Evolutionary conservation across 2,113 vertebrate genomes (phyloP).

Genomic region (Mormyrus lacerda): DNA sequence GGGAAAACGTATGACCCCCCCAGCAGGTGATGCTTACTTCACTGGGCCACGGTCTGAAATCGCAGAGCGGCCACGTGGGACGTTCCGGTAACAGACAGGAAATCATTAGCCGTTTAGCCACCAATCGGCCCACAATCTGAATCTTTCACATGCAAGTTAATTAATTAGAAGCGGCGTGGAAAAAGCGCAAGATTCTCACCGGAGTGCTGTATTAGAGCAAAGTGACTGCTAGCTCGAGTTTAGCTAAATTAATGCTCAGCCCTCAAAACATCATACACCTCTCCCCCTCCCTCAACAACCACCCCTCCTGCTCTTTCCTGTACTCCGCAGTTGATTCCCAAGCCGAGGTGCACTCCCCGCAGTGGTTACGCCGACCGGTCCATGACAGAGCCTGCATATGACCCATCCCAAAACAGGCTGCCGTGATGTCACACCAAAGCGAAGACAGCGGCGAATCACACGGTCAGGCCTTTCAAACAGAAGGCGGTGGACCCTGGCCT

Average conservation of each 20-base stretch:
- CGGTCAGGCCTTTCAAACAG: background rate
- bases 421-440: background rate
- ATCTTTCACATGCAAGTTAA: constrained; percentile 12
- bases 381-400: background rate
- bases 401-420: background rate
- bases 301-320: background rate
- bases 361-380: background rate
- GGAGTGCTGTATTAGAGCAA: background rate
- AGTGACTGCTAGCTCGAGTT: constrained; percentile 12
- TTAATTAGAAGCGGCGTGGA: constrained; percentile 16
- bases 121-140: constrained; percentile 12
- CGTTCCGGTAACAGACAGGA: constrained; percentile 8
- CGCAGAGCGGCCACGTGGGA: background rate
- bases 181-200: constrained; percentile 10
- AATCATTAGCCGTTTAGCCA: constrained; percentile 20
- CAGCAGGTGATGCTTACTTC: background rate
- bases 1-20: background rate
- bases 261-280: background rate
- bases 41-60: background rate
- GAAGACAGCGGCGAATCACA: background rate
- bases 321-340: background rate
- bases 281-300: background rate
- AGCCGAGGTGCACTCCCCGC: no score
- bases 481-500: background rate
- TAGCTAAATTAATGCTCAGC: constrained; percentile 14